A percentile compares a stretch with the other conserved stretches of the same genome.
These are phyloP conservation scores for Pteruthius melanotis DNA, from an alignment of 2,113 vertebrate genomes.

Conservation along the genomic window DNA sequence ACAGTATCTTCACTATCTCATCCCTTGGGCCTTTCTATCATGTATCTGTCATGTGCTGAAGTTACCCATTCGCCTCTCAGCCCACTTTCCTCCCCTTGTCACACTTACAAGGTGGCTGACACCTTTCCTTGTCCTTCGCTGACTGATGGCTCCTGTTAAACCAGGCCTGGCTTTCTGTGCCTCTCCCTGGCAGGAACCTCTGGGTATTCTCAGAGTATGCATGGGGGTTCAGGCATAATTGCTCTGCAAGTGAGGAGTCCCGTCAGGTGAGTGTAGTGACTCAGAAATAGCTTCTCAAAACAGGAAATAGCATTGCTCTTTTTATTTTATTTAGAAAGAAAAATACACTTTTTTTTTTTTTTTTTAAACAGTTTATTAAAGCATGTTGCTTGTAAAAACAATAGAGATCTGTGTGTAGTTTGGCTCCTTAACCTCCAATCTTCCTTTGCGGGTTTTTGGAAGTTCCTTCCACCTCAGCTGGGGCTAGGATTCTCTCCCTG, in stretches of 20 bases:
- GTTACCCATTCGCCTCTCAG: not conserved
- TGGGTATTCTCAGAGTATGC: not conserved
- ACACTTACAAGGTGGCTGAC: not conserved
- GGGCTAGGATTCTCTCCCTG: not conserved
- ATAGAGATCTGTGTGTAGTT: not conserved
- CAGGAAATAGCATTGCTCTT: not conserved
- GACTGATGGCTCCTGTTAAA: not conserved
- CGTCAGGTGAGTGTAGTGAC: not conserved
- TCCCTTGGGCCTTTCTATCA: not conserved
- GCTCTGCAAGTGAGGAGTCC: not conserved
- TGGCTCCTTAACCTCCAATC: not conserved
- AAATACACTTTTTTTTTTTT: not conserved
- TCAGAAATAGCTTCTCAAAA: not conserved
- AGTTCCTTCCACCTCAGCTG: not conserved
- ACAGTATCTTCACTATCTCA: not conserved
- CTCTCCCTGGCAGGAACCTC: not conserved
- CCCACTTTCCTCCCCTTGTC: not conserved
- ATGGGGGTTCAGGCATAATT: not conserved
- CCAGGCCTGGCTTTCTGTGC: not conserved
- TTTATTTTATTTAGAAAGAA: not conserved
- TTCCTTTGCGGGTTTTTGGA: not conserved
- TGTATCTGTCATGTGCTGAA: not conserved
- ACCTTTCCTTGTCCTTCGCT: constrained; percentile 6
- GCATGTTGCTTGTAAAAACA: not conserved
- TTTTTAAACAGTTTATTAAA: not conserved